Conservation (phyloP, 2,797 vertebrate species). For the Chiroxiphia lanceolata region DNA sequence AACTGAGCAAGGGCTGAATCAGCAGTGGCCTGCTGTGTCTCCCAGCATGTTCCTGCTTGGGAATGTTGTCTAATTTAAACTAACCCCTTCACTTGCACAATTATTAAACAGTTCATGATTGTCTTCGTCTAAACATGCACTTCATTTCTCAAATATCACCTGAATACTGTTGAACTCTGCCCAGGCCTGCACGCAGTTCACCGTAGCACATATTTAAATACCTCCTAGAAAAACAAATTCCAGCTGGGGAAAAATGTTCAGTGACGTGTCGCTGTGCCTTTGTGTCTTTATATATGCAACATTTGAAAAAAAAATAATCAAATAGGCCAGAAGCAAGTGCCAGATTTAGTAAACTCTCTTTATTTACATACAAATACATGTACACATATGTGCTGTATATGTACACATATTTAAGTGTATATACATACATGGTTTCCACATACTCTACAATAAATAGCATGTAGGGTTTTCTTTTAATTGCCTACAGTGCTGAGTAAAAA, state of each 20-base stretch:
- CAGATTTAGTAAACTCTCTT: slow-evolving; percentile 79
- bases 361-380: slow-evolving; percentile 82
- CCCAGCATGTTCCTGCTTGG: fast-evolving
- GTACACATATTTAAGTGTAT: slow-evolving; percentile 75
- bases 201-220: background rate
- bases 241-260: background rate
- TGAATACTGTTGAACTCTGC: background rate
- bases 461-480: slow-evolving; percentile 61
- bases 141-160: background rate
- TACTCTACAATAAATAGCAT: slow-evolving; percentile 74
- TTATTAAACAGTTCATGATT: background rate
- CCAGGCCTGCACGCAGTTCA: background rate
- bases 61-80: background rate
- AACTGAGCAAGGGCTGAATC: background rate
- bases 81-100: background rate
- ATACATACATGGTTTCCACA: slow-evolving; percentile 73
- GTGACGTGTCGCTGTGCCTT: background rate
- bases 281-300: background rate
- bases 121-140: fast-evolving
- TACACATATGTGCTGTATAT: slow-evolving; percentile 64
- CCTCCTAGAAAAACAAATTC: background rate
- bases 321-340: slow-evolving; percentile 39
- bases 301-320: background rate
- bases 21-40: background rate
- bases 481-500: slow-evolving; percentile 74